Evolutionary conservation across 2,797 vertebrate species (phyloP), one percentile per base, ranked within the genome.

Genomic region (Myotis planiceps): DNA sequence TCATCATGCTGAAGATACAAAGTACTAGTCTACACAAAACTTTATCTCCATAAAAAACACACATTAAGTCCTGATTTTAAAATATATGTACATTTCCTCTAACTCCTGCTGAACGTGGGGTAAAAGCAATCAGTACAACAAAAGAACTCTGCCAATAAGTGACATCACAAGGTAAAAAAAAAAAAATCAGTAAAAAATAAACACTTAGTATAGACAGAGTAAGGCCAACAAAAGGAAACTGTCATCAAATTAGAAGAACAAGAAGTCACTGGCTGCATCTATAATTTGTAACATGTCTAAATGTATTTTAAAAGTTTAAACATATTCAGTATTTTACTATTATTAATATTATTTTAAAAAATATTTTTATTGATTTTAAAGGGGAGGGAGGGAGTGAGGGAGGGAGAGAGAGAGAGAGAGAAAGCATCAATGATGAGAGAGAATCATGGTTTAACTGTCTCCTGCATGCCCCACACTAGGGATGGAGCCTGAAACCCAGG

Each of bases 71-170:
- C 18, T 34, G 5, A 76, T 25, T 89, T 74, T 25, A 78, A 89
- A 95, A 93, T 49, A 45, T 14, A 79, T 18, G 13, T n/a, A 27
- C 45, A 60, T 55, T 51, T 82, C n/a, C 53, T 71, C 27, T 42
- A 55, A 60, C 51, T 32, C 84, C 71, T 89, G n/a, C 37, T 91
- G 65, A 23, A 18, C 23, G 21, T 25, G 9, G 1, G n/a, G 9
- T 79, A 79, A 88, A 94, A 95, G 29, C 9, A 68, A 80, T 60
- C 21, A 66, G 23, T 68, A 84, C 37, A 83, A 88, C 58, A 72
- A 58, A 93, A 65, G 39, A 83, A 23, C 2, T 88, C 47, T 66
- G 45, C 27, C 53, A 92, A 5, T 27, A 78, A 75, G 9, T 83
- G 6, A 42, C 3, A 90, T 72, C 51, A 78, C 53, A 84, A 88